Base-by-base conservation (phyloP, 2,113 vertebrate genomes). In the Dromas ardeola region DNA sequence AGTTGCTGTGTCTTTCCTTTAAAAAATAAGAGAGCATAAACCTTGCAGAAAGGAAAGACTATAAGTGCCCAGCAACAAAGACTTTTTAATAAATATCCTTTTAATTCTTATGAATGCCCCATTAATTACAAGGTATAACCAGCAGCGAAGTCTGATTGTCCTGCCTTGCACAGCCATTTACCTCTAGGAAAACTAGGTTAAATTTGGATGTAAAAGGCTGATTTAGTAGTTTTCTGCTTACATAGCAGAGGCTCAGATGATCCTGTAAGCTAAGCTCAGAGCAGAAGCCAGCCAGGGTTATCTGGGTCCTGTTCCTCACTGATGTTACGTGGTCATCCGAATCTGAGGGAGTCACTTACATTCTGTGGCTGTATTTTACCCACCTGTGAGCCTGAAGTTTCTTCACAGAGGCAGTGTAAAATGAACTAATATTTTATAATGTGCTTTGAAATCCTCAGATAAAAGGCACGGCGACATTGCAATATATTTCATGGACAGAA, bases 401-500 rank as follows among this genome's bases (percentile, higher is more conserved):
- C 70, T 85, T 70, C 34, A 49, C 32, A 55, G 65, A 80, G 50
- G 42, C 63, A 83, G 25, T 70, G 40, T 70, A 70, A 92, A 94
- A 92, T 38, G 8, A 90, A 86, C 74, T 78, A 70, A 71, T 76
- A 90, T 74, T 88, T 96, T 88, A 70, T 59, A 74, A n/a, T 1
- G 1, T 78, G 18, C 69, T 95, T 96, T 78, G 72, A 94, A 95
- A 95, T 83, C 25, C 23, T 92, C 55, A 67, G 29, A 83, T 93
- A 67, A 93, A 84, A 94, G 59, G 72, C 59, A 36, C 15, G 59
- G 30, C 43, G 50, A 63, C n/a, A 30, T 42, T 12, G 13, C 29
- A 72, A 76, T 86, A 55, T 85, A 72, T 69, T 87, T 87, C 11
- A 43, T 20, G 67, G 92, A 42, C 58, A 73, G 73, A 88, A 87